Conservation (phyloP, 2,797 vertebrate genomes). For the Todus mexicanus region DNA sequence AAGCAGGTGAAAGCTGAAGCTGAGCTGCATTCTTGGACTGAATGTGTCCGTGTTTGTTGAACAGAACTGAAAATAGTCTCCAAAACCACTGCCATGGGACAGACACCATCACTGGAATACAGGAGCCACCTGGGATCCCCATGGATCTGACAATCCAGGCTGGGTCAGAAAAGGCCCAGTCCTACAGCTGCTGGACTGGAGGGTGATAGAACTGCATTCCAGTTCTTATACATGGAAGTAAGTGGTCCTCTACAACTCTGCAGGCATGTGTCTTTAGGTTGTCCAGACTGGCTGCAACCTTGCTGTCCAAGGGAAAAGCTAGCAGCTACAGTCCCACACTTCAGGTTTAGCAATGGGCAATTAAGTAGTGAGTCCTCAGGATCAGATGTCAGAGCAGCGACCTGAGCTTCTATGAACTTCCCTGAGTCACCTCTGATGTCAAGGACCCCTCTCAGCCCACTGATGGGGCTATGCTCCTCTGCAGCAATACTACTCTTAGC, state of each 20-base stretch:
- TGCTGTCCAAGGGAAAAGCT: not conserved
- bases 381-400: not conserved
- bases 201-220: fast-evolving
- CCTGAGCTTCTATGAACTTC: too few relatives aligned
- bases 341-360: fast-evolving
- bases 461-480: not conserved
- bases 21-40: not conserved
- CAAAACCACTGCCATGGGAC: not conserved
- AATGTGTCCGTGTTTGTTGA: not conserved
- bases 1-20: not conserved
- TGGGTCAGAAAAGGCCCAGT: not conserved
- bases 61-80: not conserved
- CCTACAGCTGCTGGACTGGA: not conserved
- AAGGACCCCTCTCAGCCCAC: not conserved
- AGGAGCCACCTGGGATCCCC: not conserved
- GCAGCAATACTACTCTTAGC: not conserved
- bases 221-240: not conserved
- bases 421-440: fast-evolving
- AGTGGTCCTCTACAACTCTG: not conserved
- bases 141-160: not conserved
- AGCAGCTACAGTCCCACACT: not conserved
- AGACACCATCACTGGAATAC: not conserved
- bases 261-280: not conserved
- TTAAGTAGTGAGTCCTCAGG: not conserved
- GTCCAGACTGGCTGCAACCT: fast-evolving